Conservation (phyloP, 2,113 vertebrate genomes). For the Lophochroa leadbeateri region DNA sequence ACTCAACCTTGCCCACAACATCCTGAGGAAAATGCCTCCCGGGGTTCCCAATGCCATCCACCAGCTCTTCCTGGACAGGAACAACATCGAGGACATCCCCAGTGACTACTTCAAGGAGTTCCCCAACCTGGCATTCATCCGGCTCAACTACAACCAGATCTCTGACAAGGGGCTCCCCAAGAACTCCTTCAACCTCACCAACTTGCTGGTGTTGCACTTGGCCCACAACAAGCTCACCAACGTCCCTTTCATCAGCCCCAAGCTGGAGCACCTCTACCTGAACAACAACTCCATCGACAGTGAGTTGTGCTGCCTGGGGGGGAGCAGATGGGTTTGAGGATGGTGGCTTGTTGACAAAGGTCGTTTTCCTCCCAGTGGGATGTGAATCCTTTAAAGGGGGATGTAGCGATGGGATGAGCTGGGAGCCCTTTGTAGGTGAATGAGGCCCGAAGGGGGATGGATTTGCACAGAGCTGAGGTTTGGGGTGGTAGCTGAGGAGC, state of each 20-base stretch:
- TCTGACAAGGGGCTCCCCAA: conserved; percentile 90
- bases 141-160: conserved; percentile 93
- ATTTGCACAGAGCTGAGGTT: not conserved
- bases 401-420: not conserved
- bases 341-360: fast-evolving
- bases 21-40: conserved; percentile 89
- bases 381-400: not conserved
- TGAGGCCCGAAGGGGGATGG: not conserved
- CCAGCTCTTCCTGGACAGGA: conserved; percentile 94
- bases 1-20: conserved; percentile 93
- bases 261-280: conserved; percentile 94
- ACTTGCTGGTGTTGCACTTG: conserved; percentile 91
- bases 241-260: conserved; percentile 84
- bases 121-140: conserved; percentile 87
- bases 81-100: conserved; percentile 91
- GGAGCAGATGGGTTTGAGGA: not conserved
- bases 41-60: conserved; percentile 84
- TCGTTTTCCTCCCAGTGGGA: not conserved
- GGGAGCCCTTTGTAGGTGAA: not conserved
- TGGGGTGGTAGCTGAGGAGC: not conserved
- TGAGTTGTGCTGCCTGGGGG: conserved; percentile 58
- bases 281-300: conserved; percentile 94
- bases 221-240: conserved; percentile 90
- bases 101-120: conserved; percentile 88
- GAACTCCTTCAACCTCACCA: conserved; percentile 90